phyloP scores from a whole-genome alignment of 2,888 invertebrate genomes.

The Charanyca ferruginea region DNA sequence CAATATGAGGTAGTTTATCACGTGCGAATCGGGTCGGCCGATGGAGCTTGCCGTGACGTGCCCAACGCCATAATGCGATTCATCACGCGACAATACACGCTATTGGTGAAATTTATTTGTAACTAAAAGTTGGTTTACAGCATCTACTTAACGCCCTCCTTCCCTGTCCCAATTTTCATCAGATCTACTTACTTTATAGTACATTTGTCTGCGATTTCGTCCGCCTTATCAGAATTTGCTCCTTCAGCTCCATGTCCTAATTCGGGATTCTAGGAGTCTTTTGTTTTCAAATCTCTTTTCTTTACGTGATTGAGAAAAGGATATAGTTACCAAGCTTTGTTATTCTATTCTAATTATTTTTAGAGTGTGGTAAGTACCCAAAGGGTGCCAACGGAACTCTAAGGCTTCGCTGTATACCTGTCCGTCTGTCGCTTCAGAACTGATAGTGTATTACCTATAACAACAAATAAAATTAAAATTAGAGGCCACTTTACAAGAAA shows the following conservation, averaged over 20 bases:
- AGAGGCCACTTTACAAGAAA: no score
- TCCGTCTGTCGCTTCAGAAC: no score
- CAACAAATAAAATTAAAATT: no score
- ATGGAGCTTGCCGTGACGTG: conserved; percentile 78
- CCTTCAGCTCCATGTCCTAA: background rate
- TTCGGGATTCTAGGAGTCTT: background rate
- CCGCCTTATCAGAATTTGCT: conserved; percentile 12
- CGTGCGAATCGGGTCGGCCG: conserved; percentile 79
- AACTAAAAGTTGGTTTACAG: conserved; percentile 65
- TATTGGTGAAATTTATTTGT: conserved; percentile 77
- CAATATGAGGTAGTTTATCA: conserved; percentile 80
- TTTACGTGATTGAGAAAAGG: background rate
- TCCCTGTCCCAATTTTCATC: conserved; percentile 9
- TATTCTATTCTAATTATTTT: no score
- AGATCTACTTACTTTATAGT: conserved; percentile 15
- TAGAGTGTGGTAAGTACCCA: no score
- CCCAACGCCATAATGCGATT: conserved; percentile 80
- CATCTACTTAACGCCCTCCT: conserved; percentile 54
- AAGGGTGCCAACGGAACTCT: no score
- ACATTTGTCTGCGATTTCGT: conserved; percentile 19
- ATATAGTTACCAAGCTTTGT: background rate
- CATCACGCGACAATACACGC: conserved; percentile 84
- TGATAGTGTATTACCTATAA: no score
- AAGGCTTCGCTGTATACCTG: no score
- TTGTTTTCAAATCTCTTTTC: conserved; percentile 16